A percentile compares a stretch with the other conserved stretches of the same genome.
Conservation (phyloP, 2,888 invertebrate species). For the Phasia obesa region DNA sequence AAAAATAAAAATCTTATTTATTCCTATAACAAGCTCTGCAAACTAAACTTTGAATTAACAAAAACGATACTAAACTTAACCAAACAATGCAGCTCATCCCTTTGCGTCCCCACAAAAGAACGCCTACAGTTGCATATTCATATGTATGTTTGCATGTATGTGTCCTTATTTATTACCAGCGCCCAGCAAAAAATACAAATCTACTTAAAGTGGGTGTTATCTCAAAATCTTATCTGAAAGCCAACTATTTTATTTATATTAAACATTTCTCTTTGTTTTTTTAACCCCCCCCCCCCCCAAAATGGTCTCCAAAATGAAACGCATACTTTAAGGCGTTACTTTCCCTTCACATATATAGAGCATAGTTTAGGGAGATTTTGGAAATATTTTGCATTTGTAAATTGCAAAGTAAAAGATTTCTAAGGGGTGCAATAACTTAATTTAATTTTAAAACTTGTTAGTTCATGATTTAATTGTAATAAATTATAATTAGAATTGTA, state of each 20-base stretch:
- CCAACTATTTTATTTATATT: too few species aligned
- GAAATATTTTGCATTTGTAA: not conserved
- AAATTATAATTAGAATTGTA: slow-evolving; percentile 38
- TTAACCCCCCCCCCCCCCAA: not conserved
- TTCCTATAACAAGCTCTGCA: too few species aligned
- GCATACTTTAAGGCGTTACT: slow-evolving; percentile 58
- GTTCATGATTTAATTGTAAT: slow-evolving; percentile 41
- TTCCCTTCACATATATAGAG: not conserved
- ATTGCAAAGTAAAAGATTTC: not conserved
- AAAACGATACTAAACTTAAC: too few species aligned
- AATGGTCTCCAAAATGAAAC: slow-evolving; percentile 7
- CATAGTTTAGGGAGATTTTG: slow-evolving; percentile 6
- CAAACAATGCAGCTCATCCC: too few species aligned
- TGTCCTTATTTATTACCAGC: too few species aligned
- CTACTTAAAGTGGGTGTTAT: not conserved
- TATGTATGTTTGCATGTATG: too few species aligned
- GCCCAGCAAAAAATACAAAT: too few species aligned
- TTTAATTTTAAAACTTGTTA: slow-evolving; percentile 38
- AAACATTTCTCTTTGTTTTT: slow-evolving; percentile 11
- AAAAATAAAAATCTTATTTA: too few species aligned
- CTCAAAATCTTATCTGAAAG: not conserved
- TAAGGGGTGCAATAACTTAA: slow-evolving; percentile 16
- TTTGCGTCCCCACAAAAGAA: too few species aligned
- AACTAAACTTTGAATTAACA: too few species aligned
- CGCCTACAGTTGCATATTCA: too few species aligned